Base-by-base conservation (phyloP, 92 coral and sea anemone species). In the Zoanthus sociatus region DNA sequence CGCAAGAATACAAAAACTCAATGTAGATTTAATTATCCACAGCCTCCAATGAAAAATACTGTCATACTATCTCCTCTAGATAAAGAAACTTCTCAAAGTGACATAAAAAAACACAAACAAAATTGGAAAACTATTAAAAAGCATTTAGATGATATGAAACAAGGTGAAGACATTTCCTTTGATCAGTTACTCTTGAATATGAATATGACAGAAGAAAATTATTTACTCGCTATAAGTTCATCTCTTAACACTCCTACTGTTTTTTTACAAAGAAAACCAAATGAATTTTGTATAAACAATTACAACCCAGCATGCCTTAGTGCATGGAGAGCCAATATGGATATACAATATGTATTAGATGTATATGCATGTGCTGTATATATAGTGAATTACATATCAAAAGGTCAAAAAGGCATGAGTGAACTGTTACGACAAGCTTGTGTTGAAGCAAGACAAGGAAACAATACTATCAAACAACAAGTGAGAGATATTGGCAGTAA, bases 351-450 rank as follows among this genome's bases (percentile, higher is more conserved):
- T 66, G 37, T 66, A 66, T 66, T 66, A 66, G 71, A 66, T 66
- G 71, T 66, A 66, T 66, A 66, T 26, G 26, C 26, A 26, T 26
- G 26, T 26, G 0, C 26, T 26, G 26, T 26, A 26, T 26, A 26
- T 26, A 26, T 26, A 26, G 26, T 26, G 26, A 26, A 26, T 26
- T 26, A 26, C 26, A 26, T 26, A 26, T 26, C 55, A 12, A 83
- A 83, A 83, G 87, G 77, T 44, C 87, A 83, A 42, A 83, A 83
- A 83, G 87, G 60, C 26, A 83, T 83, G 79, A 69, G 88, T 84
- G 88, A 71, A 71, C 71, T 84, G 71, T 70, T 83, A 61, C 50
- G 79, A 66, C 46, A 69, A 66, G 87, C 87, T 18, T 84, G 88
- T 84, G 88, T 55, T 32, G 88, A 84, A 70, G 88, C 88, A 26